These are phyloP conservation scores for Diarsia brunnea DNA, from an alignment of 2,888 invertebrate genomes.

Conservation along the genomic window DNA sequence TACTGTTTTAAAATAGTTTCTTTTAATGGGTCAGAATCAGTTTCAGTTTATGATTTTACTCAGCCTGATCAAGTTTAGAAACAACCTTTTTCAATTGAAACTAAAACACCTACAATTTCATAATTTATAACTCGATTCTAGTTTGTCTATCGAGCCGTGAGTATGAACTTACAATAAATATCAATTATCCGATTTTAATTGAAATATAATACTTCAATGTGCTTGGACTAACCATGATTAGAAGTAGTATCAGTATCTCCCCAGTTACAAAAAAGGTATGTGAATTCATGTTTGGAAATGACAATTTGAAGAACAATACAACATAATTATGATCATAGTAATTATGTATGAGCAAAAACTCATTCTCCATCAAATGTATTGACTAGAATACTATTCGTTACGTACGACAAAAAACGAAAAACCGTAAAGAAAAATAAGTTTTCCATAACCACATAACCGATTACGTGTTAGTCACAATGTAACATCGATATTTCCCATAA, in stretches of 20 bases:
- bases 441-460: conserved; percentile 57
- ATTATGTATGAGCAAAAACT: conserved; percentile 34
- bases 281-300: conserved; percentile 25
- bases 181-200: not conserved
- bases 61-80: conserved; percentile 13
- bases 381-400: conserved; percentile 28
- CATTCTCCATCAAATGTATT: conserved; percentile 20
- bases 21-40: not conserved
- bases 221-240: not conserved
- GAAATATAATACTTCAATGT: too few relatives aligned
- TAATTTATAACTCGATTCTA: too few relatives aligned
- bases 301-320: conserved; percentile 52
- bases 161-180: not conserved
- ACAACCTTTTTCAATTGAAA: not conserved
- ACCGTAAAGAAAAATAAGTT: conserved; percentile 51
- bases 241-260: not conserved
- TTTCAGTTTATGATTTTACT: conserved; percentile 1
- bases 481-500: conserved; percentile 62
- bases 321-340: conserved; percentile 9
- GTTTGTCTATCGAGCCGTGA: not conserved
- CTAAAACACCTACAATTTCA: not conserved
- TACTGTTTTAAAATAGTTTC: not conserved
- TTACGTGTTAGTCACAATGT: conserved; percentile 58
- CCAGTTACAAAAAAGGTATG: not conserved
- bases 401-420: conserved; percentile 20